Conservation (phyloP, 2,113 vertebrate species). For the Rhipidura dahli region DNA sequence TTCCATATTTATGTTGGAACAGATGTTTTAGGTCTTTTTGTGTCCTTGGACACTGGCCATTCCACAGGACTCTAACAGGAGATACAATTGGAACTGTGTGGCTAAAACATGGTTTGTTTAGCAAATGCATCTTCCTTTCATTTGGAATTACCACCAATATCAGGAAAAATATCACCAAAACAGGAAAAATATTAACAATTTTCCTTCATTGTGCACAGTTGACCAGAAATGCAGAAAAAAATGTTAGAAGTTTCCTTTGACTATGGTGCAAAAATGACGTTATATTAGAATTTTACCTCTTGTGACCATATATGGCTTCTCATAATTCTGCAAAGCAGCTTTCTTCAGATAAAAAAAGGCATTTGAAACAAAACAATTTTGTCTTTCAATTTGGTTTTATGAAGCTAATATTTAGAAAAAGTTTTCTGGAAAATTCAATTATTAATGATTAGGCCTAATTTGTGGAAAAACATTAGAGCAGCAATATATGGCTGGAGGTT, state of each 20-base stretch:
- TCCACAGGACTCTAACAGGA: constrained; percentile 1
- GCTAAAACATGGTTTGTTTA: background rate
- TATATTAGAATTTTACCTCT: background rate
- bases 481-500: background rate
- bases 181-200: background rate
- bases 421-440: background rate
- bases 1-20: constrained; percentile 52
- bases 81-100: background rate
- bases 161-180: background rate
- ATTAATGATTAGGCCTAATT: background rate
- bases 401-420: background rate
- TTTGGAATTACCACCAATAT: background rate
- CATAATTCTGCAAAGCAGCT: background rate
- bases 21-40: constrained; percentile 12
- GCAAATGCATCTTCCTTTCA: background rate
- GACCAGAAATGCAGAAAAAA: background rate
- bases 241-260: background rate
- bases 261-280: background rate
- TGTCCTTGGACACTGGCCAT: constrained; percentile 34
- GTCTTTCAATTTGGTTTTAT: background rate
- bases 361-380: background rate
- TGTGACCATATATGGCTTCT: background rate
- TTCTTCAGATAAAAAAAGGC: background rate
- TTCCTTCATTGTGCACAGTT: background rate
- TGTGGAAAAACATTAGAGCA: background rate